Evolutionary conservation across 2,113 vertebrate species (phyloP).

Genomic region (Miniopterus natalensis): DNA sequence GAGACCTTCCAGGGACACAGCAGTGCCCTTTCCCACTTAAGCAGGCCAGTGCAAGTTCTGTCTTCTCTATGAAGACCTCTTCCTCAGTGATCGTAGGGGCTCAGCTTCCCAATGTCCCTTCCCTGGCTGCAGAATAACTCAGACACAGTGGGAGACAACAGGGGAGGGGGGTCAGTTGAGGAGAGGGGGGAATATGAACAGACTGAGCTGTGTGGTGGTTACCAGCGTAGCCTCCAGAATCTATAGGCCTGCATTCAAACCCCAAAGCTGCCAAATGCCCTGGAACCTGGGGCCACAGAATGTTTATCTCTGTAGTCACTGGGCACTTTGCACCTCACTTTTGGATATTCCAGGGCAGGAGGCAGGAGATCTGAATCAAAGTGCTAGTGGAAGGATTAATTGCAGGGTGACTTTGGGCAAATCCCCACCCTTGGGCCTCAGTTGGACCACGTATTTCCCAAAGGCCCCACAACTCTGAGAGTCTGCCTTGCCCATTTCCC

Average conservation of each 20-base stretch:
- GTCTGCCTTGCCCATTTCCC: not conserved
- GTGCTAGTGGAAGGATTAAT: not conserved
- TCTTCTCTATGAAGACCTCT: not conserved
- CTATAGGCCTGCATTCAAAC: not conserved
- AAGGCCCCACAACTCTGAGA: not conserved
- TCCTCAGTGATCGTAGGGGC: too few relatives aligned
- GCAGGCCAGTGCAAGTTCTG: not conserved
- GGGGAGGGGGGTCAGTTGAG: too few relatives aligned
- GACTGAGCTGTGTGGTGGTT: not conserved
- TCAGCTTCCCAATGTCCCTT: not conserved
- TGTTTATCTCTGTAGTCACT: not conserved
- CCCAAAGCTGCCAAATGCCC: not conserved
- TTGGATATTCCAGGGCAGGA: not conserved
- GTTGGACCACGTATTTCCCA: not conserved
- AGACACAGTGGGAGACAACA: too few relatives aligned
- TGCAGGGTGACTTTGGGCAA: not conserved
- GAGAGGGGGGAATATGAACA: accelerated
- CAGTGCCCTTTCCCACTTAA: not conserved
- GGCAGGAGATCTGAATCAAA: not conserved
- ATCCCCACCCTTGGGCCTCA: not conserved
- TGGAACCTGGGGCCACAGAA: not conserved
- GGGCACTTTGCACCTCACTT: not conserved
- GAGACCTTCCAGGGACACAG: not conserved
- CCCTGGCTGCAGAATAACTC: not conserved
- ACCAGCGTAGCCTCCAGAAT: not conserved